Conservation (phyloP, 2,888 invertebrate species). For the Cryptocheilus praepositus region DNA sequence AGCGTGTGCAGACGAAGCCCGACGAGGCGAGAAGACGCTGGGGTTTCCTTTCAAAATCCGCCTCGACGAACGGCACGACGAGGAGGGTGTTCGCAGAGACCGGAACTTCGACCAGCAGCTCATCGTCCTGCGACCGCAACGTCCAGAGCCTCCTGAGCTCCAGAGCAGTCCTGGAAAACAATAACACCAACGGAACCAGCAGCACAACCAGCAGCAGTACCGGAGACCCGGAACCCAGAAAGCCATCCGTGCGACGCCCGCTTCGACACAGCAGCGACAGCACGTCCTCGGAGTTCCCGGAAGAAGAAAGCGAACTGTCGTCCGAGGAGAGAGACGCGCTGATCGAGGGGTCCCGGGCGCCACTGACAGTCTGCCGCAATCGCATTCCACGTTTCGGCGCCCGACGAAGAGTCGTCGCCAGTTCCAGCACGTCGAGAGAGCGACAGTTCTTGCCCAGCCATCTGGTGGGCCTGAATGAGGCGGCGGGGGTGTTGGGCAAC, state of each 20-base stretch:
- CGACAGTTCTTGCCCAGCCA: not conserved
- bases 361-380: constrained; percentile 57
- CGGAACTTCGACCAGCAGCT: constrained; percentile 39
- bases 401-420: constrained; percentile 47
- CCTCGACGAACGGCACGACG: constrained; percentile 24
- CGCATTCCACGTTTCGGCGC: constrained; percentile 57
- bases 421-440: constrained; percentile 11
- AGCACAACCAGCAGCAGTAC: constrained; percentile 14
- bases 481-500: constrained; percentile 29
- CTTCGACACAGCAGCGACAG: constrained; percentile 48
- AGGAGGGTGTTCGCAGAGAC: not conserved
- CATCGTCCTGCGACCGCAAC: constrained; percentile 5
- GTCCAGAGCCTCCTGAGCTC: not conserved
- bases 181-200: constrained; percentile 44
- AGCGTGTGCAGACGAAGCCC: constrained; percentile 6
- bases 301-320: constrained; percentile 63
- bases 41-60: no score
- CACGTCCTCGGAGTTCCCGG: constrained; percentile 60
- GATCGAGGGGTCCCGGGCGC: constrained; percentile 55
- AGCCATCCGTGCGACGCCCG: not conserved
- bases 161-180: constrained; percentile 45
- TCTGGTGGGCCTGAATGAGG: constrained; percentile 28
- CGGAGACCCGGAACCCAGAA: constrained; percentile 25
- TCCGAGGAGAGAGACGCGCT: constrained; percentile 66
- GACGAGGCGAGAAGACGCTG: constrained; percentile 20